Percentiles rank a stretch among this genome's conserved stretches.
Evolutionary conservation across 2,113 vertebrate species (phyloP).

Genomic region (Cervus canadensis): DNA sequence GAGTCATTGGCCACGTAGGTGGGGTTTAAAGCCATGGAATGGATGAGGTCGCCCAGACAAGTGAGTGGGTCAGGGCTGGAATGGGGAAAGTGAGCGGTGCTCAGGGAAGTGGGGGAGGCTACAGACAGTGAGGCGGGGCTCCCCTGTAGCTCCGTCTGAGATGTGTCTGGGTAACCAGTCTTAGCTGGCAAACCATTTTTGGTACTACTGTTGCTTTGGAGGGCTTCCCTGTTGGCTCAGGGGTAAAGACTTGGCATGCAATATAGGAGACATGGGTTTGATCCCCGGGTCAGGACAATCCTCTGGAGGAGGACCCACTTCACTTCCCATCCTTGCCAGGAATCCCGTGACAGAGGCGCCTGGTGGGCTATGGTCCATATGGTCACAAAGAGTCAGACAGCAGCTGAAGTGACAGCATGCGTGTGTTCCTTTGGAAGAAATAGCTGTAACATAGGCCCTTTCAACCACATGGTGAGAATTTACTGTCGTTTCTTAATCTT

Average conservation of each 20-base stretch:
- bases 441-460: not conserved
- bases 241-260: not conserved
- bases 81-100: not conserved
- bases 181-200: not conserved
- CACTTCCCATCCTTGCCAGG: not conserved
- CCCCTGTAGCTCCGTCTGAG: not conserved
- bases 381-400: not conserved
- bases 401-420: not conserved
- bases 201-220: not conserved
- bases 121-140: fast-evolving
- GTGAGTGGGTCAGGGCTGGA: not conserved
- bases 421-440: not conserved
- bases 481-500: not conserved
- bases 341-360: not conserved
- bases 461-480: not conserved
- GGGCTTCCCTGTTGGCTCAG: not conserved
- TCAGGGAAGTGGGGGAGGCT: not conserved
- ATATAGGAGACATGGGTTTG: not conserved
- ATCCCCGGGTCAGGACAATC: not conserved
- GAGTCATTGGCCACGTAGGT: too few species aligned
- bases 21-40: not conserved
- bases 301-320: not conserved
- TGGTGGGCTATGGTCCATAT: not conserved
- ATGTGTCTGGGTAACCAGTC: not conserved
- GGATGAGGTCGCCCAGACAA: too few species aligned